Base-by-base conservation (phyloP, 37 sponge, comb jelly and placozoan species). In the Mnemiopsis leidyi region DNA sequence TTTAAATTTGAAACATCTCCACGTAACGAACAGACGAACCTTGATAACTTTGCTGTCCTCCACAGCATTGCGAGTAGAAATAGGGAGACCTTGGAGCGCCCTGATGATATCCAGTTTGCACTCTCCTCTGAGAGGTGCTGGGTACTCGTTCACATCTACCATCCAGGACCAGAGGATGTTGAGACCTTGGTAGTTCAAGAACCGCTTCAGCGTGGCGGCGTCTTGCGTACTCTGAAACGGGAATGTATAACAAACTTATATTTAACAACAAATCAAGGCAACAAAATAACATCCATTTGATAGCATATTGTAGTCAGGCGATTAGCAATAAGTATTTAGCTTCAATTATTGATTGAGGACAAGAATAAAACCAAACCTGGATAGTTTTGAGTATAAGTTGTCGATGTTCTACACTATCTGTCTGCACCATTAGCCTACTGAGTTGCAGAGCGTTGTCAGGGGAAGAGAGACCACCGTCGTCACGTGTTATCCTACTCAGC, bases 91-190 rank as follows among this genome's bases (percentile, higher is more conserved):
- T 28, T 94, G 69, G 92, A 97, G 93, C 16, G 95, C 95, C 35
- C 69, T 90, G 32, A 97, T 82, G 18, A 96, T 92, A 97, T 96
- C 85, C 25, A 38, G 83, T 34, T 61, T 69, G 28, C 68, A 37
- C 1, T 93, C 94, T 23, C 26, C 26, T 32, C 76, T 40, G 37
- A 73, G 82, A 29, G 21, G 18, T 13, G 68, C 93, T 77, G 93
- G 77, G 29, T 32, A 34, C 40, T 96, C 96, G 26, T 69, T 67
- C n/a, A 82, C 68, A 26, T 98, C 97, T n/a, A 96, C 95, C 98
- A 98, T 96, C 98, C 98, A 98, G 23, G 94, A 94, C 96, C 97
- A 98, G 0, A 98, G 77, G 36, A 96, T 75, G 93, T 93, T 93
- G 35, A 98, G 93, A 31, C 98, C 98, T 23, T 98, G 96, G 40